Evolutionary conservation across 2,797 vertebrate genomes (phyloP).

Genomic region (Cynodonichthys magdalenae): DNA sequence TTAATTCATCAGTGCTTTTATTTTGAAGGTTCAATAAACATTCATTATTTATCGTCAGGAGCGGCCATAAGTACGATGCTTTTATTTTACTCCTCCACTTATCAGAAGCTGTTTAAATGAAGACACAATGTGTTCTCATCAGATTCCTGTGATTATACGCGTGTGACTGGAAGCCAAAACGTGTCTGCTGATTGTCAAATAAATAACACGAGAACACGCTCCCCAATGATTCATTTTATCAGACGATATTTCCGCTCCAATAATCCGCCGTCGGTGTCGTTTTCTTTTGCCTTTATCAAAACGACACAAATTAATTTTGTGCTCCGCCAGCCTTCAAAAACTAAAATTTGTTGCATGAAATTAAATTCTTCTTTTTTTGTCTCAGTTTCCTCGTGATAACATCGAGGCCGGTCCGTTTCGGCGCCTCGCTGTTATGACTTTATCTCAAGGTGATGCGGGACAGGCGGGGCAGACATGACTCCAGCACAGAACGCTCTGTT

Average conservation of each 20-base stretch:
- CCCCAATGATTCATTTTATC: slow-evolving; percentile 13
- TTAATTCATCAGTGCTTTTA: slow-evolving; percentile 30
- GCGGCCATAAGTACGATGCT: slow-evolving; percentile 17
- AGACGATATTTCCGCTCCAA: background rate
- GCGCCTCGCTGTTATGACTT: background rate
- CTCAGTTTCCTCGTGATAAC: slow-evolving; percentile 18
- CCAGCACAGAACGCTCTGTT: slow-evolving; percentile 39
- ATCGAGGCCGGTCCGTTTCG: background rate
- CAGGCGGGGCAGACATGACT: slow-evolving; percentile 27
- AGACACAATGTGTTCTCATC: slow-evolving; percentile 8
- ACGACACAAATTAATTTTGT: slow-evolving; percentile 25
- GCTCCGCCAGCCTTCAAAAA: slow-evolving; percentile 14
- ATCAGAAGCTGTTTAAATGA: slow-evolving; percentile 24
- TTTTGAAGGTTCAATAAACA: slow-evolving; percentile 43
- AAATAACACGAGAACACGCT: background rate
- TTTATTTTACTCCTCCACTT: slow-evolving; percentile 32
- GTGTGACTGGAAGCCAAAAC: slow-evolving; percentile 4
- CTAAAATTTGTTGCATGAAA: slow-evolving; percentile 16
- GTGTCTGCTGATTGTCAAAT: background rate
- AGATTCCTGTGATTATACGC: slow-evolving; percentile 10
- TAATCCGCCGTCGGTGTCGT: slow-evolving; percentile 9
- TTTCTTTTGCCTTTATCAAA: slow-evolving; percentile 1
- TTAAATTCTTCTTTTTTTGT: background rate
- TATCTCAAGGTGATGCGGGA: slow-evolving; percentile 2
- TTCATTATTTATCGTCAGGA: slow-evolving; percentile 44